Evolutionary conservation across 2,888 invertebrate genomes (phyloP), one percentile per base, ranked within the genome.

Genomic region (Hydropsyche betteni): DNA sequence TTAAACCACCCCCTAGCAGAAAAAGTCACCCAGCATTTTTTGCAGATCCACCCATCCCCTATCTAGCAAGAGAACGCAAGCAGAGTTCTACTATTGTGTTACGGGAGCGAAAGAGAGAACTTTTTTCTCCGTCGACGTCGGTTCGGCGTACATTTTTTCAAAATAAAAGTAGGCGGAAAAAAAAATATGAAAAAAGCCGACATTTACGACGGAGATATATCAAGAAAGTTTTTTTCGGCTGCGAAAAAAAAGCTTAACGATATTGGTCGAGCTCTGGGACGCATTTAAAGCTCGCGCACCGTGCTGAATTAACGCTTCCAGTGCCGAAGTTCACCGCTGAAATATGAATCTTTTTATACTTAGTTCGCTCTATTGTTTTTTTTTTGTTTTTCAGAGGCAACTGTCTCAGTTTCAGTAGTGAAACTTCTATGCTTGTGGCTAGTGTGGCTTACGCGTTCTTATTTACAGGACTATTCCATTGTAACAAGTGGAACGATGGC

Each of bases 161-260:
- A 44, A 44, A 44, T 44, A 44, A 44, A 44, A 44, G 44, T 44
- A 44, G 44, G 44, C 44, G 44, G 44, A 4, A 44, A 44, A 44
- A 14, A 58, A 58, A 36, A 24, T 24, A 24, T 24, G 10, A 36
- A 64, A 64, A 64, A 64, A 64, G 64, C 5, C 33, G 64, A 64
- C 64, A 64, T 64, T 64, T 64, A 64, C 64, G 64, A 64, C 64
- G 44, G 36, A 70, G 58, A 70, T 69, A 69, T 70, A 68, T 74
- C 74, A 74, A 74, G 64, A 52, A 74, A 74, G 64, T 74, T 74
- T 74, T 61, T 71, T 74, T 69, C 52, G 68, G 16, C 72, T 58
- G 24, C 38, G 34, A 44, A 33, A 71, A 72, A 61, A 72, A 55
- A 72, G 36, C 69, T 36, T 55, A 69, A 74, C 69, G 74, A 68